Base-by-base conservation (phyloP, 92 coral and sea anemone species). In the Porites divaricata region DNA sequence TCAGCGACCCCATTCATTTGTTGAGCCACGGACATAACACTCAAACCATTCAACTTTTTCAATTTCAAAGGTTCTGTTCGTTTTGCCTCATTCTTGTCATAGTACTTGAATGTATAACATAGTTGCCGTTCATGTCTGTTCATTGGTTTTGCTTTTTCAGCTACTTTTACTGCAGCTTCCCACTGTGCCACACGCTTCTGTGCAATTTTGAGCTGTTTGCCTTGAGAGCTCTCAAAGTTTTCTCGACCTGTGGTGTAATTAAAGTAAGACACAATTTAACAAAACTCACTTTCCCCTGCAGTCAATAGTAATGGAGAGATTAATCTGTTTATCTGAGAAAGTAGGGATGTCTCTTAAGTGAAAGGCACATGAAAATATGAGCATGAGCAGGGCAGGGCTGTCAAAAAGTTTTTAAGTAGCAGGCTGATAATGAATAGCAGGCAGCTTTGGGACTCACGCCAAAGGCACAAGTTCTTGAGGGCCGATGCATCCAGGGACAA, bases 141-240 rank as follows among this genome's bases (percentile, higher is more conserved):
- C 95, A 96, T 90, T 25, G 98, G 99, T 57, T 90, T 66, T 28
- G 99, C 98, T 74, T 85, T 91, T 81, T 96, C 99, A 23, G 98
- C 99, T 84, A 96, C 95, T 61, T 89, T 96, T 9, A 96, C 93
- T 19, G 99, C 99, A 25, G 89, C 87, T 52, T 96, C 99, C 99
- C 99, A 96, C 4, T 77, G 83, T 4, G 92, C 81, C 52, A 92
- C 86, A 17, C 96, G 93, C 63, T 89, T 95, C 11, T 87, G 89
- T 10, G 93, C 90, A 21, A 96, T 94, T 67, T 90, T 90, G 75
- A 92, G 98, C 6, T 85, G 92, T 54, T 96, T 96, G 26, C 92
- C 93, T 76, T 92, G 94, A 15, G 98, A 92, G 67, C 88, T 93
- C 70, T 91, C 94, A 86, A 96, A 96, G 83, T 91, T 90, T 26